phyloP scores from a whole-genome alignment of 2,113 vertebrate genomes.

The Mesoclemmys tuberculata region DNA sequence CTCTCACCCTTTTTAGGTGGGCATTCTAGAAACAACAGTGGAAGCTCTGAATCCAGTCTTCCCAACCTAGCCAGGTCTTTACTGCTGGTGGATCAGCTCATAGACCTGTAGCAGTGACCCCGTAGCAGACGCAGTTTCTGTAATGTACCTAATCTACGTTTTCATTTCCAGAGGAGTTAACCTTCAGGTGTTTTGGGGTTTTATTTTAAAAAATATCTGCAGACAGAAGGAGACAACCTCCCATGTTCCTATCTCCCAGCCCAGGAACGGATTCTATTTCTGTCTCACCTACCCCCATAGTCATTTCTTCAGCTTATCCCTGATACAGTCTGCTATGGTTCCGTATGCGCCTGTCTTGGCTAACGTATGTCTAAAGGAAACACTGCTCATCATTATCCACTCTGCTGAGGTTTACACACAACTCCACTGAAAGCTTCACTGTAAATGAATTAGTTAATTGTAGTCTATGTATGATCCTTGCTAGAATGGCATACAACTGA shows the following conservation, averaged over 20 bases:
- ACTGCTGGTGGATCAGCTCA: conserved; percentile 99
- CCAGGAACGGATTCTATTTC: conserved; percentile 61
- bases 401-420: conserved; percentile 16
- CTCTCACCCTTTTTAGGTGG: conserved; percentile 96
- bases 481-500: conserved; percentile 48
- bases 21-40: conserved; percentile 99
- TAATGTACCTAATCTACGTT: conserved; percentile 76
- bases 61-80: conserved; percentile 99
- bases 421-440: conserved; percentile 49
- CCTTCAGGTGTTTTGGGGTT: conserved; percentile 29
- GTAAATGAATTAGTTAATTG: conserved; percentile 36
- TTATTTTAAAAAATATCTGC: conserved; percentile 41
- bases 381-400: conserved; percentile 43
- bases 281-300: conserved; percentile 49
- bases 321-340: conserved; percentile 33
- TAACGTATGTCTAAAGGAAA: conserved; percentile 54
- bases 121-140: conserved; percentile 83
- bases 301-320: conserved; percentile 45
- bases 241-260: conserved; percentile 3
- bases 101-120: conserved; percentile 96
- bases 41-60: conserved; percentile 99
- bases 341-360: conserved; percentile 45
- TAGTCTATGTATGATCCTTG: conserved; percentile 56
- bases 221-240: conserved; percentile 59
- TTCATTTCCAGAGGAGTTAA: conserved; percentile 75